These are phyloP conservation scores for Lycophotia porphyrea DNA, from an alignment of 2,888 invertebrate genomes.

Conservation along the genomic window DNA sequence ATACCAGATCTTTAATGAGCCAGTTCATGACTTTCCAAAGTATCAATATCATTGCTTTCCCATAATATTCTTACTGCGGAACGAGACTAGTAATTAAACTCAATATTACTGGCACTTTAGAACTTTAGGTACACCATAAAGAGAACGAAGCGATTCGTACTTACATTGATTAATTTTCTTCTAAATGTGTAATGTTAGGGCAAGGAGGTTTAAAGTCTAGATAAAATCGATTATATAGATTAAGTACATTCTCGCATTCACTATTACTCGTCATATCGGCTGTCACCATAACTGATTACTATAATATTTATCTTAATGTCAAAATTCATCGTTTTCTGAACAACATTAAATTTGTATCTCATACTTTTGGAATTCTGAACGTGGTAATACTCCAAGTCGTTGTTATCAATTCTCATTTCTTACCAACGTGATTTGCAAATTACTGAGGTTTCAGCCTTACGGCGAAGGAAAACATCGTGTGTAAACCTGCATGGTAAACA, in stretches of 20 bases:
- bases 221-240: not conserved
- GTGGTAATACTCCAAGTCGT: too few relatives aligned
- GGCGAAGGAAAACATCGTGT: too few relatives aligned
- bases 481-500: too few relatives aligned
- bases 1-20: conserved; percentile 13
- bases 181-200: not conserved
- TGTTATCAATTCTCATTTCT: too few relatives aligned
- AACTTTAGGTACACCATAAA: conserved; percentile 49
- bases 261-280: not conserved
- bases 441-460: too few relatives aligned
- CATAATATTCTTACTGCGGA: conserved; percentile 19
- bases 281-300: not conserved
- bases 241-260: too few relatives aligned
- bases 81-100: conserved; percentile 51
- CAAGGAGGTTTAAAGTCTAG: not conserved
- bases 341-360: not conserved
- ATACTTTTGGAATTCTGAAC: too few relatives aligned
- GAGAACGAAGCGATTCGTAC: conserved; percentile 27
- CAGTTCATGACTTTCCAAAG: conserved; percentile 12
- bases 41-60: conserved; percentile 34
- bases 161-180: conserved; percentile 43
- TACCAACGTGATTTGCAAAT: too few relatives aligned
- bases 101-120: conserved; percentile 46
- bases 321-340: not conserved
- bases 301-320: not conserved